Evolutionary conservation across 1,140 invertebrate species (phyloP), one percentile per base, ranked within the genome.

Genomic region (Littorina saxatilis): DNA sequence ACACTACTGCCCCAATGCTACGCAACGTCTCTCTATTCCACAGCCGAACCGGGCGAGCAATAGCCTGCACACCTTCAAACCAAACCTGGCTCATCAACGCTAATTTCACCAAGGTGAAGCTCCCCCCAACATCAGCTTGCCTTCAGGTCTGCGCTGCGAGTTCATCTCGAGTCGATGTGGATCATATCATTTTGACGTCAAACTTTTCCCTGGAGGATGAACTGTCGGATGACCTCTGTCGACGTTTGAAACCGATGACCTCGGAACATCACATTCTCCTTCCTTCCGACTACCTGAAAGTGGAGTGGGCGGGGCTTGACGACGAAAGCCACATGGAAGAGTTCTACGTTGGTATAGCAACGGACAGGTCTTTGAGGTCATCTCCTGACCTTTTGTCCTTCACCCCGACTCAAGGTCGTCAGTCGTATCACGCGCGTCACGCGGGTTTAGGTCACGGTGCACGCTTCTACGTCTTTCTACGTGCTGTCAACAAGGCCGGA

Each of bases 401-500:
- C 70, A 70, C 63, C 35, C 70, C 74, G 32, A 80, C 82, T 1
- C 75, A 83, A 27, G 52, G 81, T 9, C 66, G 37, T 1, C 74
- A 39, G 17, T 70, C 15, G 27, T 87, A 84, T 52, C 66, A 82
- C 20, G 39, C 76, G 20, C 47, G 20, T 27, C 83, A 86, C 47
- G 17, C 74, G 39, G 86, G 87, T 7, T 47, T 88, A 27, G 81
- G 76, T 50, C 39, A 74, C 5, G 83, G 82, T 2, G 39, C 61
- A 17, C 43, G 47, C 27, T 83, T 87, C 55, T 87, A 83, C 73
- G 37, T 84, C 17, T 76, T 85, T 39, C 50, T 88, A 5, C 79
- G 77, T 39, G 63, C 78, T 23, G 61, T 81, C 7, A 88, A 83
- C 78, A 88, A 84, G 73, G 84, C 87, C 52, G 81, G 81, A 7